Base-by-base conservation (phyloP, 2,113 vertebrate species). In the Pristiophorus japonicus region DNA sequence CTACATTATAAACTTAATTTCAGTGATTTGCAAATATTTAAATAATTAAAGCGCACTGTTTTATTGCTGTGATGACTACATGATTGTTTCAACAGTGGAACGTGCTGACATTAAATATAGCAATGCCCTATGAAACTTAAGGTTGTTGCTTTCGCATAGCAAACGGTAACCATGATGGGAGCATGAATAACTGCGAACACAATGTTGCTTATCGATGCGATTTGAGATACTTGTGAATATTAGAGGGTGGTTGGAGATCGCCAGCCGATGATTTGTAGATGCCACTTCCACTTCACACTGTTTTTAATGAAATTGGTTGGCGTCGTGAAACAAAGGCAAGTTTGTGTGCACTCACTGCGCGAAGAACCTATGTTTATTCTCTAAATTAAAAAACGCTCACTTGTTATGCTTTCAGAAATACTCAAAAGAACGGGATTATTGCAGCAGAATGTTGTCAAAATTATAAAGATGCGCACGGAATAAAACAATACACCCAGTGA, bases 371-470 rank as follows among this genome's bases (percentile, higher is more conserved):
- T 67, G 62, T 94, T 94, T 67, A 65, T 94, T 94, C 62, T 51
- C 42, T 73, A 94, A 91, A 94, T 94, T 67, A 94, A 70, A 94
- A 51, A 67, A 65, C 51, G 42, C 45, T 30, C 45, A 94, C 65
- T 94, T 45, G 70, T 63, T 20, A 78, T 81, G 38, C 18, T 59
- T 90, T 90, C 87, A 59, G 87, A 24, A 59, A 63, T 45, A 22
- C 65, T 67, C 20, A 51, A 47, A 47, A 27, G n/a, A 93, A 66
- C 38, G 3, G 4, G 24, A 22, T 47, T 30, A 51, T 67, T 70
- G 42, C 27, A 94, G 91, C 91, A 67, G 42, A 45, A 47, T 67
- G 38, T 47, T 94, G 27, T 70, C 2, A 70, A 45, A 47, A 12
- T 42, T 47, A 51, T 42, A 45, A 27, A 5, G 42, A 67, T 73